Evolutionary conservation across 2,797 vertebrate species (phyloP).

Genomic region (Xenopus petersii): DNA sequence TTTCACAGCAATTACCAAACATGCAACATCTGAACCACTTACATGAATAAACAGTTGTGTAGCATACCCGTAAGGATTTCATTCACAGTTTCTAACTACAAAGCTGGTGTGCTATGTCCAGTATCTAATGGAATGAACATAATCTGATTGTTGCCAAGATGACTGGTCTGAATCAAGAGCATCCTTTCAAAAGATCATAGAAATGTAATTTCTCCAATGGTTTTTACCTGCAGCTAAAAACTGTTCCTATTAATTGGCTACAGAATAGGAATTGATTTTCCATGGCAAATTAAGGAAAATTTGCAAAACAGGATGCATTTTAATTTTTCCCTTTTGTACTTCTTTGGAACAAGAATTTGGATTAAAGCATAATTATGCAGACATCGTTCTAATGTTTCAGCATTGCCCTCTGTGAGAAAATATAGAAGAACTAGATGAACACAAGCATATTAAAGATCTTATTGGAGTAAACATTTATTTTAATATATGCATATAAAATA

Average conservation of each 20-base stretch:
- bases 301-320: conserved; percentile 53
- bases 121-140: conserved; percentile 29
- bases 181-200: conserved; percentile 44
- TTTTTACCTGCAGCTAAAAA: conserved; percentile 51
- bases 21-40: conserved; percentile 44
- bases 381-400: conserved; percentile 28
- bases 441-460: too few relatives aligned
- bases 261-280: conserved; percentile 55
- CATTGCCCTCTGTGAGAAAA: too few relatives aligned
- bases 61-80: conserved; percentile 13
- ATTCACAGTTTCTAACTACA: conserved; percentile 5
- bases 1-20: conserved; percentile 49
- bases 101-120: conserved; percentile 24
- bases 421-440: too few relatives aligned
- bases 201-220: conserved; percentile 9
- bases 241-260: conserved; percentile 53
- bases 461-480: too few relatives aligned
- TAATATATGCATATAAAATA: too few relatives aligned
- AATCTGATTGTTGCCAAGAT: conserved; percentile 14
- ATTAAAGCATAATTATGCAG: conserved; percentile 55
- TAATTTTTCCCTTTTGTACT: conserved; percentile 50
- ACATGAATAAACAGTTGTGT: conserved; percentile 36
- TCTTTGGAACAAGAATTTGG: conserved; percentile 53
- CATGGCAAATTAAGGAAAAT: conserved; percentile 58
- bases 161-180: conserved; percentile 34